A percentile compares a stretch with the other conserved stretches of the same genome.
These are phyloP conservation scores for Coecobrya sp. DNA, from an alignment of 2,888 invertebrate genomes.

Conservation along the genomic window DNA sequence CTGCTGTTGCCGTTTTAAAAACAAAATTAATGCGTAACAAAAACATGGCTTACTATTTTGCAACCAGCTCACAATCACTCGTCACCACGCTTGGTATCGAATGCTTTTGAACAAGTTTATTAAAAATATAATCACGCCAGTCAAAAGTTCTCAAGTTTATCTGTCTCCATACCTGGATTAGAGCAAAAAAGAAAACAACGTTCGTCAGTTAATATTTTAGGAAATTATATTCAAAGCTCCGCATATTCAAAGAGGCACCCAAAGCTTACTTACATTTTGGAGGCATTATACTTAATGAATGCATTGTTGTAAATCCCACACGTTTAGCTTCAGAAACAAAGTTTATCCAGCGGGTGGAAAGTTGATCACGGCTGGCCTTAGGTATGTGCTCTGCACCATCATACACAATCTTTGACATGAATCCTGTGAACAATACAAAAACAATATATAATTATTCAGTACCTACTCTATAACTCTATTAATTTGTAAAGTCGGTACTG, in stretches of 20 bases:
- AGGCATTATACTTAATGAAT: slow-evolving; percentile 69
- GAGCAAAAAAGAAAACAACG: neutral
- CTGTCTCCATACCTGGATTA: slow-evolving; percentile 87
- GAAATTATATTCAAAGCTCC: neutral
- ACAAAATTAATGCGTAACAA: neutral
- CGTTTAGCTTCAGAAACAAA: slow-evolving; percentile 72
- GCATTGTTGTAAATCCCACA: slow-evolving; percentile 67
- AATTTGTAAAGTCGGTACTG: no score
- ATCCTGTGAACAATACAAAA: slow-evolving; percentile 58
- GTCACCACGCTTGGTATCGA: slow-evolving; percentile 88
- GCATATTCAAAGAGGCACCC: neutral
- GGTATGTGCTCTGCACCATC: slow-evolving; percentile 76
- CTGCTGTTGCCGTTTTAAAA: neutral
- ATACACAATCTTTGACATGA: slow-evolving; percentile 77
- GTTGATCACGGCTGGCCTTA: slow-evolving; percentile 58
- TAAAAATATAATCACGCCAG: slow-evolving; percentile 89
- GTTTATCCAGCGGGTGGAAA: slow-evolving; percentile 67
- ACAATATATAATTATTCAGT: neutral
- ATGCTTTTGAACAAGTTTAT: slow-evolving; percentile 88
- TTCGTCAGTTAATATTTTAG: neutral
- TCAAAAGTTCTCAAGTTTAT: slow-evolving; percentile 86
- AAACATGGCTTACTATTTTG: slow-evolving; percentile 63
- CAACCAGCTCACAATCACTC: slow-evolving; percentile 63
- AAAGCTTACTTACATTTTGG: slow-evolving; percentile 60
- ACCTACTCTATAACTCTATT: no score